Evolutionary conservation across 2,888 invertebrate species (phyloP).

Genomic region (Dromius quadrimaculatus): DNA sequence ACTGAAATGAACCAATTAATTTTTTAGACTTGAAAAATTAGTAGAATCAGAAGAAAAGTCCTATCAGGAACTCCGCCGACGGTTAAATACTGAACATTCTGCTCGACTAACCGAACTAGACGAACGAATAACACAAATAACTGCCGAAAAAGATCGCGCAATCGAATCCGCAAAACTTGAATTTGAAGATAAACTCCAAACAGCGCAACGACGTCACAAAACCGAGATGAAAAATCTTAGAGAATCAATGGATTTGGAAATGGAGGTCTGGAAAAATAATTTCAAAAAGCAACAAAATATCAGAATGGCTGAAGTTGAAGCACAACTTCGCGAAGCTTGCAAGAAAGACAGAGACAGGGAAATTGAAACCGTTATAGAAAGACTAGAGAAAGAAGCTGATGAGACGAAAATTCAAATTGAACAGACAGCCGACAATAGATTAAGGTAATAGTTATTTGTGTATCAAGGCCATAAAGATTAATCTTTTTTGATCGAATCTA

Average conservation of each 20-base stretch:
- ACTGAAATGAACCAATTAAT: too few species aligned
- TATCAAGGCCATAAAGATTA: too few species aligned
- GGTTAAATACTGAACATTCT: slow-evolving; percentile 68
- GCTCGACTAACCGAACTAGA: slow-evolving; percentile 67
- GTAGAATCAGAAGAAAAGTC: slow-evolving; percentile 70
- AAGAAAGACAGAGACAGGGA: slow-evolving; percentile 82
- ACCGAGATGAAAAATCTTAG: slow-evolving; percentile 68
- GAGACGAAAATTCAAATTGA: slow-evolving; percentile 73
- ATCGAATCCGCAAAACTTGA: slow-evolving; percentile 68
- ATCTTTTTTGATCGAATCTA: slow-evolving; percentile 53
- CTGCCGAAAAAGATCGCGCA: slow-evolving; percentile 67
- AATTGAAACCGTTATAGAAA: slow-evolving; percentile 80
- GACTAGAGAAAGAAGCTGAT: slow-evolving; percentile 76
- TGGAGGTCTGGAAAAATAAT: slow-evolving; percentile 74
- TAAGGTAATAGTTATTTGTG: slow-evolving; percentile 60
- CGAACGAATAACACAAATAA: slow-evolving; percentile 64
- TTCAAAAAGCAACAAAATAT: slow-evolving; percentile 74
- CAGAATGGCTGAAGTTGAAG: slow-evolving; percentile 75
- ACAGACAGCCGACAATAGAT: slow-evolving; percentile 71
- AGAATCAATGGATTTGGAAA: slow-evolving; percentile 73
- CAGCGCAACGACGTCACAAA: slow-evolving; percentile 52
- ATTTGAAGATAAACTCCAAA: slow-evolving; percentile 69
- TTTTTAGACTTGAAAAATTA: slow-evolving; percentile 68
- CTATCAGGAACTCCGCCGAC: slow-evolving; percentile 70
- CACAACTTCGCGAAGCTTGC: slow-evolving; percentile 76